These are phyloP conservation scores for Phrynocephalus guinanensis DNA, from an alignment of 2,797 vertebrate genomes.

Conservation along the genomic window DNA sequence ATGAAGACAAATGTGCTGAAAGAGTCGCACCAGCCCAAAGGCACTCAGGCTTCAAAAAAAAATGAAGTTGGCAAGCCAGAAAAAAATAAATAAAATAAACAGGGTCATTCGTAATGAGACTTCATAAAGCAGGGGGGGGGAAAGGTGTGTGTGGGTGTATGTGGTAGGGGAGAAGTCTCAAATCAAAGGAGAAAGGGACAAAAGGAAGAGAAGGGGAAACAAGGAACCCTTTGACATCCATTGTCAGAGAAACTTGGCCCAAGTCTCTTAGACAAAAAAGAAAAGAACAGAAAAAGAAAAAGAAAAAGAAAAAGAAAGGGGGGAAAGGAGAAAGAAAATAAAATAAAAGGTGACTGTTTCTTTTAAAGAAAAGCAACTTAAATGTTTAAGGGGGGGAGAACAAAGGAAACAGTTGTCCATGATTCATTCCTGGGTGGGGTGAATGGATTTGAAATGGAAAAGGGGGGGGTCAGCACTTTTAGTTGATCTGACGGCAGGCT, in stretches of 20 bases:
- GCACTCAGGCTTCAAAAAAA: slow-evolving; percentile 85
- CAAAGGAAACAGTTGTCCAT: slow-evolving; percentile 45
- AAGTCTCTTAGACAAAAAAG: slow-evolving; percentile 35
- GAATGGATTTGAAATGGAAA: slow-evolving; percentile 65
- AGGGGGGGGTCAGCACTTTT: slow-evolving; percentile 60
- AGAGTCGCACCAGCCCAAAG: slow-evolving; percentile 84
- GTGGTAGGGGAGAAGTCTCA: slow-evolving; percentile 40
- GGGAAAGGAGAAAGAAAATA: too few relatives aligned
- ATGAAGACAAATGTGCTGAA: slow-evolving; percentile 78
- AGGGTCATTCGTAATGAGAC: slow-evolving; percentile 30
- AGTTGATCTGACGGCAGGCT: slow-evolving; percentile 93
- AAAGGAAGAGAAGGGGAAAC: neutral
- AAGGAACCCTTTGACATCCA: slow-evolving; percentile 11
- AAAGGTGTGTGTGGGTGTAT: neutral
- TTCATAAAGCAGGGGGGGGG: slow-evolving; percentile 63
- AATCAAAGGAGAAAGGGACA: slow-evolving; percentile 30
- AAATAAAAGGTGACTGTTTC: slow-evolving; percentile 17
- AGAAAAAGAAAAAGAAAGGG: neutral
- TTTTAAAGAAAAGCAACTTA: slow-evolving; percentile 58
- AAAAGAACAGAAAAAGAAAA: neutral
- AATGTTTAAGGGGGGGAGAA: slow-evolving; percentile 57
- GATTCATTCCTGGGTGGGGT: slow-evolving; percentile 61
- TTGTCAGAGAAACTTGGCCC: slow-evolving; percentile 35
- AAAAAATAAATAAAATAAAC: slow-evolving; percentile 59
- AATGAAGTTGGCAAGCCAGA: slow-evolving; percentile 84